Base-by-base conservation (phyloP, 2,797 vertebrate species). In the Macropus fuliginosus region DNA sequence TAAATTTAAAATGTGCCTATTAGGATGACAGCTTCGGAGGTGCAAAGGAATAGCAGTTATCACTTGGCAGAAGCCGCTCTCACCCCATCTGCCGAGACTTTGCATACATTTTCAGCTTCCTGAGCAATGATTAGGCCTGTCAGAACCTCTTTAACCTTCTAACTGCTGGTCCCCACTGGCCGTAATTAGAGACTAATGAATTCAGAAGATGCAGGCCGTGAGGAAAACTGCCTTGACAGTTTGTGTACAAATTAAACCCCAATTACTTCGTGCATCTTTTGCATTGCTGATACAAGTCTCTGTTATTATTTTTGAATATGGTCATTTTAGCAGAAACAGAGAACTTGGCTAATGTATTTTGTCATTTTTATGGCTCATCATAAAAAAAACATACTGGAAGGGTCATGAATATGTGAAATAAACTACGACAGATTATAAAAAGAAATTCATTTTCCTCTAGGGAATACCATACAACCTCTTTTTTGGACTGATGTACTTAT, bases 141-240 rank as follows among this genome's bases (percentile, higher is more conserved):
- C 99, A 99, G 99, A 99, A 99, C 99, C 99, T 99, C 99, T 99
- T 99, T 99, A 99, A 99, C 99, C 99, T 99, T 99, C 99, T 99
- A 99, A 99, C 99, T 99, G 99, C 99, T 99, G 99, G 99, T 99
- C 99, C 99, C 99, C 99, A 99, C 99, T 99, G 99, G 99, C 99
- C 99, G 99, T 99, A 99, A 99, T 99, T 99, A 99, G 99, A 99
- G 99, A 99, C 99, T 99, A 99, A 99, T 99, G 99, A 99, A 99
- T 99, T 99, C 99, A 99, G 99, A 99, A 99, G 99, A 99, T 99
- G 99, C 99, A 99, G 99, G 99, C 99, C 99, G 99, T 99, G 99
- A 99, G 98, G 99, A 99, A 98, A 98, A 99, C 99, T 99, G 99
- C 99, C 99, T 99, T 99, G 98, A 99, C 99, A 99, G 99, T 99